Conservation (phyloP, 2,797 vertebrate genomes). For the Rhodeus uyekii region DNA sequence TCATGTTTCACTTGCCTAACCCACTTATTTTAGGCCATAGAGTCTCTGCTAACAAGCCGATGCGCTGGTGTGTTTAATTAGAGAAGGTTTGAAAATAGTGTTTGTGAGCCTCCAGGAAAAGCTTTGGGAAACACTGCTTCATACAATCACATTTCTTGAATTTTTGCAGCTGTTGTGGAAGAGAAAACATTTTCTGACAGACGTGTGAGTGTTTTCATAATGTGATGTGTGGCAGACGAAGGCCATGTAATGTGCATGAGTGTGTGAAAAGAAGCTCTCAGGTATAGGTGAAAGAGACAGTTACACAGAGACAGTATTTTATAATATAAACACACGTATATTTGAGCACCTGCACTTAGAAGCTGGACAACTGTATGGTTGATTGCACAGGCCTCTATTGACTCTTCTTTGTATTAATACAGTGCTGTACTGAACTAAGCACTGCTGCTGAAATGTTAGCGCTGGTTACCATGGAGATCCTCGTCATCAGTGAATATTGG, state of each 20-base stretch:
- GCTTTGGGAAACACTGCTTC: neutral
- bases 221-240: neutral
- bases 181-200: neutral
- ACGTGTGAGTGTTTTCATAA: neutral
- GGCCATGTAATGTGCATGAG: neutral
- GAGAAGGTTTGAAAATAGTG: neutral
- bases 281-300: neutral
- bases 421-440: conserved; percentile 13
- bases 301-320: neutral
- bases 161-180: neutral
- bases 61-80: neutral
- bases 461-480: conserved; percentile 28
- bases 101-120: neutral
- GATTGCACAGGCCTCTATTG: neutral
- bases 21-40: neutral
- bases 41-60: neutral
- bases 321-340: neutral
- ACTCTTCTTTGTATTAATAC: conserved; percentile 23
- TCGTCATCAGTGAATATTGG: conserved; percentile 14
- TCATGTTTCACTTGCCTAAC: neutral
- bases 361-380: neutral
- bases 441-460: neutral
- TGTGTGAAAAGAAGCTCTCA: neutral
- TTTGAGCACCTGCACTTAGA: neutral
- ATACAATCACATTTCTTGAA: neutral